A percentile compares a stretch with the other conserved stretches of the same genome.
Conservation (phyloP, 2,888 invertebrate genomes). For the Sericinus montela region DNA sequence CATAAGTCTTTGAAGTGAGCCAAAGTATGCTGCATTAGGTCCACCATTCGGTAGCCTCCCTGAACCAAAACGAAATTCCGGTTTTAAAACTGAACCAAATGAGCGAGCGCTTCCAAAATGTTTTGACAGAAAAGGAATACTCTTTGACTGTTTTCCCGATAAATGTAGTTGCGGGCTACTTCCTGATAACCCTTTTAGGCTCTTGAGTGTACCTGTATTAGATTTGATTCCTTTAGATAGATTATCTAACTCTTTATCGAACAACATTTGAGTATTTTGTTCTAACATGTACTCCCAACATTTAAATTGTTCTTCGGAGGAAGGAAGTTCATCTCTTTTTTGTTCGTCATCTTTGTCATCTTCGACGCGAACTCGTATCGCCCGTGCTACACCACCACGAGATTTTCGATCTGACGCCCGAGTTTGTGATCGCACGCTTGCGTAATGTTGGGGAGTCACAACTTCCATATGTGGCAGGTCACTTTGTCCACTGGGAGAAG, state of each 20-base stretch:
- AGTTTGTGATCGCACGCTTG: slow-evolving; percentile 64
- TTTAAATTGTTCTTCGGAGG: slow-evolving; percentile 92
- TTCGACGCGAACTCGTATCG: slow-evolving; percentile 81
- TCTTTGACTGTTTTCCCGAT: slow-evolving; percentile 61
- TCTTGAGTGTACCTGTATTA: slow-evolving; percentile 72
- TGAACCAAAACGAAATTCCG: slow-evolving; percentile 78
- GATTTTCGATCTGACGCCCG: slow-evolving; percentile 75
- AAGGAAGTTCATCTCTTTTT: slow-evolving; percentile 53
- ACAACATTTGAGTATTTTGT: slow-evolving; percentile 92
- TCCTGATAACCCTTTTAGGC: slow-evolving; percentile 81
- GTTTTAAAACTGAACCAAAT: slow-evolving; percentile 83
- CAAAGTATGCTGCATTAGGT: slow-evolving; percentile 92
- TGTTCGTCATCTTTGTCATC: slow-evolving; percentile 79
- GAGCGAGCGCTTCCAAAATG: slow-evolving; percentile 90
- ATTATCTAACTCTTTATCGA: slow-evolving; percentile 92
- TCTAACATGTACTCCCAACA: slow-evolving; percentile 97
- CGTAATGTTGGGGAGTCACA: slow-evolving; percentile 68
- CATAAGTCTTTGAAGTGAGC: slow-evolving; percentile 90
- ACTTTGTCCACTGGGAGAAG: slow-evolving; percentile 92
- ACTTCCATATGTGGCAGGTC: slow-evolving; percentile 81
- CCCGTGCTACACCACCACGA: slow-evolving; percentile 80
- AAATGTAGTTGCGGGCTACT: slow-evolving; percentile 84
- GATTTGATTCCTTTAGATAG: slow-evolving; percentile 82
- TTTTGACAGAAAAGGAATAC: slow-evolving; percentile 81
- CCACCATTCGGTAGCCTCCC: slow-evolving; percentile 85